A percentile compares a stretch with the other conserved stretches of the same genome.
Evolutionary conservation across 2,888 invertebrate species (phyloP).

Genomic region (Fragum sueziense): DNA sequence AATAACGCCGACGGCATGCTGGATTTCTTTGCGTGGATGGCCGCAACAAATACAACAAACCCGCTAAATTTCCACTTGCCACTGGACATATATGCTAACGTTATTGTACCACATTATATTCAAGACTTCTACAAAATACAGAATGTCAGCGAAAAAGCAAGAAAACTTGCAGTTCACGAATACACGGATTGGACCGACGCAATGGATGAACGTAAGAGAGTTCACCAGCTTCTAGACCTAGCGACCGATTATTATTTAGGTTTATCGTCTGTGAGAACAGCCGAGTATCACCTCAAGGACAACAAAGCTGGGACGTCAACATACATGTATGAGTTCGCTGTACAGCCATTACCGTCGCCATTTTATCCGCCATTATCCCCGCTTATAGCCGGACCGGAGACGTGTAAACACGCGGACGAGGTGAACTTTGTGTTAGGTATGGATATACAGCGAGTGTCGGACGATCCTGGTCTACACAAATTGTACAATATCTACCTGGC

Average conservation of each 20-base stretch:
- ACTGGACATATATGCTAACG: neutral
- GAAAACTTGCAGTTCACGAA: neutral
- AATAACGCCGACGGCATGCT: slow-evolving; percentile 22
- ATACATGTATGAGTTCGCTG: slow-evolving; percentile 13
- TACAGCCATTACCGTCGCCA: neutral
- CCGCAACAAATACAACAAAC: neutral
- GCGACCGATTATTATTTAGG: slow-evolving; percentile 1
- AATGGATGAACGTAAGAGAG: neutral
- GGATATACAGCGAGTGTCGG: neutral
- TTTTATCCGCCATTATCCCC: neutral
- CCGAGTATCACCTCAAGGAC: neutral
- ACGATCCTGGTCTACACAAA: neutral
- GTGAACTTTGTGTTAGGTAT: slow-evolving; percentile 11
- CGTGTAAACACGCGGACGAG: slow-evolving; percentile 11
- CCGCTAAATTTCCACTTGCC: neutral
- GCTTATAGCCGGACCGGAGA: slow-evolving; percentile 2
- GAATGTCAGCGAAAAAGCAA: neutral
- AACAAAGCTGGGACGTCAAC: neutral
- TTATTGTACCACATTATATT: slow-evolving; percentile 5
- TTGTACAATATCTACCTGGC: neutral
- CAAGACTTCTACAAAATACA: slow-evolving; percentile 2
- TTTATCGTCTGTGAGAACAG: neutral
- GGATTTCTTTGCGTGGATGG: neutral
- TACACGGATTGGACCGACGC: slow-evolving; percentile 24
- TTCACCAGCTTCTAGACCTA: neutral